Percentiles rank a stretch among this genome's conserved stretches.
phyloP scores from a whole-genome alignment of 2,888 invertebrate genomes.

The Apantesis nais region DNA sequence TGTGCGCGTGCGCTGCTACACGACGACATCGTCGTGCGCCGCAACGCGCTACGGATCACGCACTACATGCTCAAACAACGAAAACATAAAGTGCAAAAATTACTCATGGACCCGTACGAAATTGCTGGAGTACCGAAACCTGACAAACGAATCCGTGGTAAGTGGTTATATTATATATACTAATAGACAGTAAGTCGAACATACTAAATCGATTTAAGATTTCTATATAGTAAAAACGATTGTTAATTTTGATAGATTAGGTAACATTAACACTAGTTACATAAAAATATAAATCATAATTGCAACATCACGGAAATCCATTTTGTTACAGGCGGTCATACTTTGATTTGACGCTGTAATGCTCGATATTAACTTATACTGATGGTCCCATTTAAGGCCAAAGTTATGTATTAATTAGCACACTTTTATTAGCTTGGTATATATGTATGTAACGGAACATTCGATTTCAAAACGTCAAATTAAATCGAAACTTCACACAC shows the following conservation, averaged over 20 bases:
- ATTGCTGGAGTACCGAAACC: constrained; percentile 69
- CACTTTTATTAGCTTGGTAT: no score
- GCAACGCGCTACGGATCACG: constrained; percentile 87
- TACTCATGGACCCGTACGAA: constrained; percentile 84
- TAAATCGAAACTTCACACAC: no score
- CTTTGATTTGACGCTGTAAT: no score
- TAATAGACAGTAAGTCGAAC: background rate
- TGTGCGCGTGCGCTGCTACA: constrained; percentile 88
- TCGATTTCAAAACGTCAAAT: no score
- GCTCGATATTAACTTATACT: no score
- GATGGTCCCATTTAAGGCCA: background rate
- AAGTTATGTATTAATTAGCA: background rate
- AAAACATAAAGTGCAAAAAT: constrained; percentile 88
- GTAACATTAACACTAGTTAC: no score
- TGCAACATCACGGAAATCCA: no score
- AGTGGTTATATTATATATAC: background rate
- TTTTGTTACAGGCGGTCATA: no score
- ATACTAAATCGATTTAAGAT: background rate
- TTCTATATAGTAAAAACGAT: background rate
- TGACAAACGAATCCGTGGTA: constrained; percentile 68
- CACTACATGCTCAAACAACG: constrained; percentile 89
- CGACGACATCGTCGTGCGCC: constrained; percentile 92
- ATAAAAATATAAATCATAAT: no score
- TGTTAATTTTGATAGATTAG: background rate
- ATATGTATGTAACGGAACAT: no score